A percentile compares a stretch with the other conserved stretches of the same genome.
Conservation (phyloP, 1,140 invertebrate genomes). For the Lepeophtheirus salmonis region DNA sequence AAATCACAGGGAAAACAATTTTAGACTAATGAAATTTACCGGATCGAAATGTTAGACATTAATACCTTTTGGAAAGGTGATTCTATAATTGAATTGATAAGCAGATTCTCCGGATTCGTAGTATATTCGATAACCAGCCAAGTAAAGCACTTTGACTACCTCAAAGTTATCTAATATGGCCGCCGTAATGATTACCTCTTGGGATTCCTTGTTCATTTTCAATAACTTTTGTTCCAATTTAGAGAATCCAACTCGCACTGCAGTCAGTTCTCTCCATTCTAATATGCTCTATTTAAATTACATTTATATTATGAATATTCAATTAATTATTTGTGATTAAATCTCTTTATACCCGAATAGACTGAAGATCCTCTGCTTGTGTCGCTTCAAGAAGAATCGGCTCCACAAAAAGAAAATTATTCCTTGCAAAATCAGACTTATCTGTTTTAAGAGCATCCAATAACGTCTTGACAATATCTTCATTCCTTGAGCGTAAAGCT, state of each 20-base stretch:
- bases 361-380: conserved; percentile 8
- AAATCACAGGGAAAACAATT: too few species aligned
- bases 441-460: neutral
- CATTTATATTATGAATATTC: too few species aligned
- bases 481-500: neutral
- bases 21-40: too few species aligned
- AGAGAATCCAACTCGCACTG: neutral
- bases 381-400: conserved; percentile 3
- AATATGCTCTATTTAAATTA: conserved; percentile 5
- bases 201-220: conserved; percentile 8
- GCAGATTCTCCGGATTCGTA: conserved; percentile 1
- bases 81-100: neutral
- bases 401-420: neutral
- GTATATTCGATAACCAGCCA: conserved; percentile 1
- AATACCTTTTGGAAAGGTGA: neutral
- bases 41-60: neutral
- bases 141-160: conserved; percentile 11
- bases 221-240: conserved; percentile 9
- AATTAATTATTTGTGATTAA: neutral
- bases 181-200: conserved; percentile 12
- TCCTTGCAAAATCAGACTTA: neutral
- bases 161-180: conserved; percentile 2
- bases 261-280: neutral
- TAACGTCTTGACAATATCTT: neutral
- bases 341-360: neutral